phyloP scores from a whole-genome alignment of 2,797 vertebrate genomes.

The Tachyglossus aculeatus region DNA sequence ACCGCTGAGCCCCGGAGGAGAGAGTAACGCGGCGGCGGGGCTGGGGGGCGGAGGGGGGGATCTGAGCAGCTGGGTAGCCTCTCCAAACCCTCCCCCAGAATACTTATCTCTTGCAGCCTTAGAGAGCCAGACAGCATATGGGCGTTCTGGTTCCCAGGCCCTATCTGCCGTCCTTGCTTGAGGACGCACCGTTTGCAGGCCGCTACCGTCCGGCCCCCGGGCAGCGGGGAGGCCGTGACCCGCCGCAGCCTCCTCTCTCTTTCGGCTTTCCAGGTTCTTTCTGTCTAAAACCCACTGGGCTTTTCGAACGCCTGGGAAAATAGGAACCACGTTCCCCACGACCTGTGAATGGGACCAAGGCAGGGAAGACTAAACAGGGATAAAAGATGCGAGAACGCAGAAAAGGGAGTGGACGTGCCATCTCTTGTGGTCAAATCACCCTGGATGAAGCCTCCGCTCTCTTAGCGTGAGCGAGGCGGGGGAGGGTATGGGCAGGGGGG shows the following conservation, averaged over 20 bases:
- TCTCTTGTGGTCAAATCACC: conserved; percentile 33
- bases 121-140: conserved; percentile 31
- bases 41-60: conserved; percentile 50
- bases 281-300: no score
- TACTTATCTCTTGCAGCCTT: conserved; percentile 56
- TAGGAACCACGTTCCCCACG: no score
- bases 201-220: no score
- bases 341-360: no score
- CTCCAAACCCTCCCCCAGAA: conserved; percentile 51
- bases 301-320: no score
- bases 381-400: conserved; percentile 1
- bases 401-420: conserved; percentile 45
- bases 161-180: conserved; percentile 2
- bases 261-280: no score
- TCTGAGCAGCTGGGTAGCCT: conserved; percentile 53
- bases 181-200: neutral
- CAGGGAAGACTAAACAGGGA: conserved; percentile 3
- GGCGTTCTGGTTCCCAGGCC: conserved; percentile 6
- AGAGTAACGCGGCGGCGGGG: neutral
- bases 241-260: no score
- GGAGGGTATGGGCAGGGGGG: no score
- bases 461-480: conserved; percentile 46
- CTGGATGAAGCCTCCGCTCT: conserved; percentile 38
- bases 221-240: no score
- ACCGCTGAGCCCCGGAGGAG: conserved; percentile 64